Evolutionary conservation across 2,888 invertebrate genomes (phyloP).

Genomic region (Aleiodes testaceus): DNA sequence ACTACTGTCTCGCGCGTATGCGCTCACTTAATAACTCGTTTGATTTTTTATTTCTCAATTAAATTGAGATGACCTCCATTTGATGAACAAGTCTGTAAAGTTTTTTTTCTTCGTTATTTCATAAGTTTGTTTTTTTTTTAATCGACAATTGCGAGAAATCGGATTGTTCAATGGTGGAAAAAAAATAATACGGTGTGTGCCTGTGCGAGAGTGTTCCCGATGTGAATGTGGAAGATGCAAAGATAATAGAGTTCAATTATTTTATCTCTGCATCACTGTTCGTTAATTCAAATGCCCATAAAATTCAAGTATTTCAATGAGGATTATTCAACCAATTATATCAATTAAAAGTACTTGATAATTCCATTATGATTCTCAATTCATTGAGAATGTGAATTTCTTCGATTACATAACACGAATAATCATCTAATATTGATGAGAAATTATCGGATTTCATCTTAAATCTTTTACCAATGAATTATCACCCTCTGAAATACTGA

Average conservation of each 20-base stretch:
- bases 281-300: not conserved
- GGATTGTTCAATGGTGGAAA: constrained; percentile 8
- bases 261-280: constrained; percentile 18
- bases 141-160: constrained; percentile 18
- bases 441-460: not conserved
- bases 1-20: constrained; percentile 23
- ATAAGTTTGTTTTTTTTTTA: constrained; percentile 2
- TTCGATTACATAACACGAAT: not conserved
- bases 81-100: constrained; percentile 7
- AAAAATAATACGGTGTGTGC: constrained; percentile 23
- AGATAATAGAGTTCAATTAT: constrained; percentile 25
- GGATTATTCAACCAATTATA: not conserved
- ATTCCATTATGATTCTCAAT: no score
- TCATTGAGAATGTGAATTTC: no score
- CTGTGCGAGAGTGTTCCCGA: constrained; percentile 21
- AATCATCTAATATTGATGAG: not conserved
- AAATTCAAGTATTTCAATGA: constrained; percentile 9
- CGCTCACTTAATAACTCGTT: constrained; percentile 8
- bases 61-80: not conserved
- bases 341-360: no score
- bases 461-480: constrained; percentile 17
- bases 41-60: constrained; percentile 3
- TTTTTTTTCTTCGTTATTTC: constrained; percentile 13
- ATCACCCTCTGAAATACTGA: constrained; percentile 10
- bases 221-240: constrained; percentile 32